phyloP scores from a whole-genome alignment of 2,888 invertebrate species.

The Plusia festucae region DNA sequence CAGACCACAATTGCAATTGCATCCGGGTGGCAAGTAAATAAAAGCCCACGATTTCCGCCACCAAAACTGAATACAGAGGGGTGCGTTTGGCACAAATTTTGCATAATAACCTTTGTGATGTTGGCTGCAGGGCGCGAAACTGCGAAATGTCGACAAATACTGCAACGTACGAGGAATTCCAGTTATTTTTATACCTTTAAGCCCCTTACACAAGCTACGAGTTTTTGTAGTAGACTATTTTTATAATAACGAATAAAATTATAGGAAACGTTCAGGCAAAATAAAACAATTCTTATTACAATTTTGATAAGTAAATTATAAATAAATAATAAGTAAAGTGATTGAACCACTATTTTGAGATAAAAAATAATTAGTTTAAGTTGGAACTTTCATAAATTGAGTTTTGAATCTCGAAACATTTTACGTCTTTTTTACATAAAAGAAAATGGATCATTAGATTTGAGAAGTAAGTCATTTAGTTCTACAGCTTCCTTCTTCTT shows the following conservation, averaged over 20 bases:
- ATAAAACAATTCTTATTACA: not conserved
- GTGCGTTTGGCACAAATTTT: conserved; percentile 81
- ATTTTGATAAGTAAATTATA: no score
- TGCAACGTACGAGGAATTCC: conserved; percentile 47
- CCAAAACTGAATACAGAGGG: conserved; percentile 72
- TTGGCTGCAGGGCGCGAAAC: conserved; percentile 71
- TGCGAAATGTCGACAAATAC: conserved; percentile 59
- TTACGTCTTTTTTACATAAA: no score
- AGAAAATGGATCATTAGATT: no score
- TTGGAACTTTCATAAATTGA: no score
- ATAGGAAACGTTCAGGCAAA: not conserved
- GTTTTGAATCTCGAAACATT: no score
- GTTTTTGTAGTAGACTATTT: conserved; percentile 10
- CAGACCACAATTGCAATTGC: conserved; percentile 73
- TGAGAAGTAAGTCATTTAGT: no score
- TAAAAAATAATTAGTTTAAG: no score
- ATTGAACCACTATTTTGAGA: not conserved
- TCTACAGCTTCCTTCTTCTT: no score
- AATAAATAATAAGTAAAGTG: not conserved
- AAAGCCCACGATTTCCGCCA: conserved; percentile 72
- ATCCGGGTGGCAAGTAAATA: conserved; percentile 77
- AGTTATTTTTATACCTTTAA: conserved; percentile 43
- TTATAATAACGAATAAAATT: not conserved
- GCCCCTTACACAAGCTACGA: conserved; percentile 25
- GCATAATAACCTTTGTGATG: conserved; percentile 79